Base-by-base conservation (phyloP, 2,113 vertebrate genomes). In the Jacana jacana region DNA sequence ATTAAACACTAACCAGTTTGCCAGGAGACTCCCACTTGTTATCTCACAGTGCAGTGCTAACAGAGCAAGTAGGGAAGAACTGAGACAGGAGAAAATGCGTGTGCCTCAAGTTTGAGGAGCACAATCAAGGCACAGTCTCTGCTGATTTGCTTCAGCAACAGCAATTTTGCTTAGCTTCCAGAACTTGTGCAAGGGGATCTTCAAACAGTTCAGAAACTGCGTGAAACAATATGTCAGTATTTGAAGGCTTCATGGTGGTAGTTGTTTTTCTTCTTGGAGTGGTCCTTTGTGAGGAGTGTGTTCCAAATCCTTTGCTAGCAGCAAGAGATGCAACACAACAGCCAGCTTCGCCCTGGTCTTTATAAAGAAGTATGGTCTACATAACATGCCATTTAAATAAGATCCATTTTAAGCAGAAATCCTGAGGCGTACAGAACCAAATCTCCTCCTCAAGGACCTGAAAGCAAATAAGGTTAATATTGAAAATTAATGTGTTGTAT, bases 401-500 rank as follows among this genome's bases (percentile, higher is more conserved):
- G 49, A 70, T 7, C 23, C 3, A 3, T 77, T 92, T 75, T 49
- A 84, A 64, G 92, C 40, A 69, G 66, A 89, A 89, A 61, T 70
- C 40, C 23, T n/a, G 42, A 54, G 35, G 11, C 11, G 1, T 91
- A 39, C 44, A 73, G 72, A 73, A 54, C 35, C 78, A 61, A 63
- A 93, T 58, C 7, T 22, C 31, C 27, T 86, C 64, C 72, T 86
- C 37, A 81, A 85, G n/a, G 31, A 92, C 48, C 69, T 58, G 35
- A 83, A 85, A 65, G 42, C 40, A 81, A 79, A 77, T 51, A 75
- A 76, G 70, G 69, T 91, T 97, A 81, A 85, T 95, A 73, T 13
- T 57, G 89, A 91, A 97, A 96, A 88, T 86, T 78, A 88, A 23
- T 88, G 24, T 93, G 31, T 79, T 87, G 22, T 90, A 33, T 81